Evolutionary conservation across 2,113 vertebrate genomes (phyloP), one percentile per base, ranked within the genome.

Genomic region (Puma concolor): DNA sequence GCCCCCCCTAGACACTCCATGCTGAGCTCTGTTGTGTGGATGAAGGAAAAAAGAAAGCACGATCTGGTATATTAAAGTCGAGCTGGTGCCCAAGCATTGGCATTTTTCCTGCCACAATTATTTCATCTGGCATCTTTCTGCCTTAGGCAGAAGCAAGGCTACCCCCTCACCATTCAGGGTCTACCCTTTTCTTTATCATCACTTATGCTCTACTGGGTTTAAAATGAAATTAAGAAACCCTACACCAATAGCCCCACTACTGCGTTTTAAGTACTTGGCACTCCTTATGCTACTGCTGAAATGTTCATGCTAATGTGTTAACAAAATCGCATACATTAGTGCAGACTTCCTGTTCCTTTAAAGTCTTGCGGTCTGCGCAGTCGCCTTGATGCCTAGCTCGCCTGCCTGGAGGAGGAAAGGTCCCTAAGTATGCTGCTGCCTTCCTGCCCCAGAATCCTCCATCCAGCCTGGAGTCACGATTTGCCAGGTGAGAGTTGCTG

Each of bases 261-360:
- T 57, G 92, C 44, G 52, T 93, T 95, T 97, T 92, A 96, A 98
- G 77, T 95, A 72, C 12, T 66, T 33, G 0, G 31, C 16, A 60
- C 15, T 60, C 92, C 48, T 60, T 57, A 12, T 1, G 4, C 13
- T 6, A 8, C 25, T 91, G 21, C 3, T 93, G 92, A 92, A 92
- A 72, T 38, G 64, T 83, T 38, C 54, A 54, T 88, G 38, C n/a
- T 95, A 91, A 95, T 50, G 74, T 95, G 8, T 87, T 94, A 54
- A 91, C 76, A 80, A 97, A 95, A 50, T 38, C 44, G 27, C 69
- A 79, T 97, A 88, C 92, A 93, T 97, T 92, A 94, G 72, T 96
- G 66, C 95, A 9, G 8, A 52, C 36, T 74, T 96, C 81, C 2
- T 82, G 82, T 94, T 96, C 72, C 90, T 94, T 84, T 96, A 81